These are phyloP conservation scores for Rhynchotus rufescens DNA, from an alignment of 2,797 vertebrate species.

Conservation along the genomic window DNA sequence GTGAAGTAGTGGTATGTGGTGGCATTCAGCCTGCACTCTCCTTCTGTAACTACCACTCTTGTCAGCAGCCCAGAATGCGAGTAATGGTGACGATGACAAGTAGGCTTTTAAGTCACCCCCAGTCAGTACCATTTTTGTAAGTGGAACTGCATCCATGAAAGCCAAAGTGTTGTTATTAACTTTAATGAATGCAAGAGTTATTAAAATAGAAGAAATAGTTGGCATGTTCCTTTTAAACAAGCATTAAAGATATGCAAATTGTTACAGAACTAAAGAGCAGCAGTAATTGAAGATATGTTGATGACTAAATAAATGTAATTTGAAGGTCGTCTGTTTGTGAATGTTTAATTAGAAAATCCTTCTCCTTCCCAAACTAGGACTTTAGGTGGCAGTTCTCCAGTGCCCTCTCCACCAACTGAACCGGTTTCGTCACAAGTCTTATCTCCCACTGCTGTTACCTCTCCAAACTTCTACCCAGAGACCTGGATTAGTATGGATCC, in stretches of 20 bases:
- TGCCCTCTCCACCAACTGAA: constrained; percentile 78
- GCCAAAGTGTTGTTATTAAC: not conserved
- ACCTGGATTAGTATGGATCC: constrained; percentile 95
- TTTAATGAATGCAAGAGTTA: not conserved
- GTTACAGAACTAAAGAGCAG: not conserved
- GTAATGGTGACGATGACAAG: not conserved
- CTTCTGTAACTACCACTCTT: not conserved
- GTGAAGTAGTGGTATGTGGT: not conserved
- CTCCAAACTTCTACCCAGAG: constrained; percentile 92
- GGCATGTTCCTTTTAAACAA: not conserved
- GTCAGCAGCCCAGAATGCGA: not conserved
- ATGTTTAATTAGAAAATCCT: not conserved
- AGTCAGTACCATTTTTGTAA: not conserved
- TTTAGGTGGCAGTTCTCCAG: constrained; percentile 85
- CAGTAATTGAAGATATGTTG: rapidly evolving
- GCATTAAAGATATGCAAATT: not conserved
- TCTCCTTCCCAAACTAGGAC: constrained; percentile 82
- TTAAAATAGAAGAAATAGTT: not conserved
- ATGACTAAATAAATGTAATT: not conserved
- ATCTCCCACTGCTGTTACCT: constrained; percentile 85
- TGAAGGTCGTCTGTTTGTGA: not conserved
- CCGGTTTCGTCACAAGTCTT: constrained; percentile 73
- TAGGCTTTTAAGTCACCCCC: not conserved
- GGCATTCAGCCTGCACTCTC: not conserved
- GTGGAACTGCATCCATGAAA: not conserved